Conservation (phyloP, 2,797 vertebrate genomes). For the Epinephelus malabaricus region DNA sequence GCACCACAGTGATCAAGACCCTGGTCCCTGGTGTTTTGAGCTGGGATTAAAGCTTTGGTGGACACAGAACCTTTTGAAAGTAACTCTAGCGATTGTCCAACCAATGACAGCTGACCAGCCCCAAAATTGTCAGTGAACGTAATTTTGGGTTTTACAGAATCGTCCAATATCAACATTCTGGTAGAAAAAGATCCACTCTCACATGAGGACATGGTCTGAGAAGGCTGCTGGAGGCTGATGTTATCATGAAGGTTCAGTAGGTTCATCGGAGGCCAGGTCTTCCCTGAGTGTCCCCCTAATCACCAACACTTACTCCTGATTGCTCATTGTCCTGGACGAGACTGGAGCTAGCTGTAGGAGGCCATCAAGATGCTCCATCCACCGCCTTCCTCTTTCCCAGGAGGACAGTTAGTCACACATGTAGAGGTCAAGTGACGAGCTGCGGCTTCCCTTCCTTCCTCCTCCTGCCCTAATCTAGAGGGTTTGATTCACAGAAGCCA, state of each 20-base stretch:
- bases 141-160: too few species aligned
- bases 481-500: conserved; percentile 28
- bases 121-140: too few species aligned
- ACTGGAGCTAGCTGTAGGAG: conserved; percentile 60
- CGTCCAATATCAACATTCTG: too few species aligned
- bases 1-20: too few species aligned
- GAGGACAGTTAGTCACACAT: conserved; percentile 41
- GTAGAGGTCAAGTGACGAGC: conserved; percentile 75
- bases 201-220: too few species aligned
- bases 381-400: conserved; percentile 40
- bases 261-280: conserved; percentile 36
- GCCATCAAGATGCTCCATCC: conserved; percentile 64
- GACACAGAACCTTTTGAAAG: too few species aligned
- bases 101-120: too few species aligned
- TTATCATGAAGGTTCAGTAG: conserved; percentile 43
- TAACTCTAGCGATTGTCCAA: too few species aligned
- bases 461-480: conserved; percentile 43
- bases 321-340: conserved; percentile 76
- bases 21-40: too few species aligned
- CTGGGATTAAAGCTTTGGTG: too few species aligned
- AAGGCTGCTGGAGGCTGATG: conserved; percentile 28
- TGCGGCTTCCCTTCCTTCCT: conserved; percentile 26
- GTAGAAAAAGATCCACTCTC: too few species aligned
- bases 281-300: conserved; percentile 71
- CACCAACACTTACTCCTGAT: conserved; percentile 75